Evolutionary conservation across 2,797 vertebrate species (phyloP).

Genomic region (Hemibagrus guttatus): DNA sequence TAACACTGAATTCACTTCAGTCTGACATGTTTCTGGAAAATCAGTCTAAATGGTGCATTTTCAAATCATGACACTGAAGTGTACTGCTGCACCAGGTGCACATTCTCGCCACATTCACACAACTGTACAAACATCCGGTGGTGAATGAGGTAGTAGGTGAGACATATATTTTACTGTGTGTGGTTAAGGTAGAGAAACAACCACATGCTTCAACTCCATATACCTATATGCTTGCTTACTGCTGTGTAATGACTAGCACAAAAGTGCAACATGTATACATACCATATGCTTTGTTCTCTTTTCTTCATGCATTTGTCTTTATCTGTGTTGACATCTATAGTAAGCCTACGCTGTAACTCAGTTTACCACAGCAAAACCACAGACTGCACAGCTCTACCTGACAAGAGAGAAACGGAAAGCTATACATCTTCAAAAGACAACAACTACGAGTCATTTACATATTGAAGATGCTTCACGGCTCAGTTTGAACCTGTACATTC

Average conservation of each 20-base stretch:
- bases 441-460: not conserved
- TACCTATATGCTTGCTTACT: constrained; percentile 46
- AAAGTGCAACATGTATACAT: not conserved
- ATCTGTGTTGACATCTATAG: not conserved
- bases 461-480: not conserved
- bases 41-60: not conserved
- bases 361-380: constrained; percentile 22
- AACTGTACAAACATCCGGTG: constrained; percentile 72
- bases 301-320: not conserved
- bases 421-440: not conserved
- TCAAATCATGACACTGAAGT: constrained; percentile 31
- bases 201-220: constrained; percentile 61
- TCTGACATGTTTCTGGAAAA: not conserved
- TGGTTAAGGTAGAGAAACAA: constrained; percentile 68
- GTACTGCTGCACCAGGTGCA: constrained; percentile 62
- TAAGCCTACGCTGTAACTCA: not conserved
- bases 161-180: constrained; percentile 61
- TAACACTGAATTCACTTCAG: not conserved
- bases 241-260: not conserved
- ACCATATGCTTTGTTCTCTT: not conserved
- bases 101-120: constrained; percentile 48
- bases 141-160: constrained; percentile 61
- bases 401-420: not conserved
- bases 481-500: constrained; percentile 1
- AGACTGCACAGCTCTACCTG: constrained; percentile 7